Conservation (phyloP, 2,888 invertebrate species). For the Pollenia angustigena region DNA sequence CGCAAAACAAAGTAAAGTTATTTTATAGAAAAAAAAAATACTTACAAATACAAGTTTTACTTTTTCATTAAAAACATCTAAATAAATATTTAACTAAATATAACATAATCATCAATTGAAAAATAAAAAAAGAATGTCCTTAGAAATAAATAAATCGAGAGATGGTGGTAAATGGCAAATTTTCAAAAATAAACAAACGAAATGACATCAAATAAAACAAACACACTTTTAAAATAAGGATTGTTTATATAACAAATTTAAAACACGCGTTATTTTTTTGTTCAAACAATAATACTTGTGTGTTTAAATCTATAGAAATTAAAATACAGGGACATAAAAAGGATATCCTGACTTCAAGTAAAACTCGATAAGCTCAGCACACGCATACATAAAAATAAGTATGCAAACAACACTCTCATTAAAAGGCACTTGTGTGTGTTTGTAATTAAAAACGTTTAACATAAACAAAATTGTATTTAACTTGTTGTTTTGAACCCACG, state of each 20-base stretch:
- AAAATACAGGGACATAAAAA: slow-evolving; percentile 49
- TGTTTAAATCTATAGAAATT: slow-evolving; percentile 1
- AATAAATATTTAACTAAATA: slow-evolving; percentile 67
- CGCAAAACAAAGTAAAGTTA: slow-evolving; percentile 1
- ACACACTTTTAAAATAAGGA: slow-evolving; percentile 41
- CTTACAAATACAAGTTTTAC: slow-evolving; percentile 1
- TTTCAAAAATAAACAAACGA: slow-evolving; percentile 14
- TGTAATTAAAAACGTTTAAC: slow-evolving; percentile 55
- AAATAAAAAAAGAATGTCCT: slow-evolving; percentile 51
- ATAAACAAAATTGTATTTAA: slow-evolving; percentile 3
- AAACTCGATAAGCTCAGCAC: slow-evolving; percentile 58
- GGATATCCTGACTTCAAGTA: slow-evolving; percentile 64
- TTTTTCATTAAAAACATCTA: slow-evolving; percentile 33
- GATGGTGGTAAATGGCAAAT: slow-evolving; percentile 16
- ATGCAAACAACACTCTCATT: slow-evolving; percentile 15
- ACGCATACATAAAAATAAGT: neutral
- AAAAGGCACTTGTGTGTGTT: slow-evolving; percentile 39
- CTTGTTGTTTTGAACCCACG: neutral
- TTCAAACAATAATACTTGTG: slow-evolving; percentile 10
- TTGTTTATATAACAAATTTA: slow-evolving; percentile 72
- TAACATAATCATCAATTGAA: slow-evolving; percentile 50
- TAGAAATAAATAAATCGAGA: slow-evolving; percentile 12
- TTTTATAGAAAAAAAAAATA: slow-evolving; percentile 12
- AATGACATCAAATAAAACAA: slow-evolving; percentile 31
- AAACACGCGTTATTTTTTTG: slow-evolving; percentile 60